Evolutionary conservation across 2,113 vertebrate genomes (phyloP), one percentile per base, ranked within the genome.

Genomic region (Delphinapterus leucas): DNA sequence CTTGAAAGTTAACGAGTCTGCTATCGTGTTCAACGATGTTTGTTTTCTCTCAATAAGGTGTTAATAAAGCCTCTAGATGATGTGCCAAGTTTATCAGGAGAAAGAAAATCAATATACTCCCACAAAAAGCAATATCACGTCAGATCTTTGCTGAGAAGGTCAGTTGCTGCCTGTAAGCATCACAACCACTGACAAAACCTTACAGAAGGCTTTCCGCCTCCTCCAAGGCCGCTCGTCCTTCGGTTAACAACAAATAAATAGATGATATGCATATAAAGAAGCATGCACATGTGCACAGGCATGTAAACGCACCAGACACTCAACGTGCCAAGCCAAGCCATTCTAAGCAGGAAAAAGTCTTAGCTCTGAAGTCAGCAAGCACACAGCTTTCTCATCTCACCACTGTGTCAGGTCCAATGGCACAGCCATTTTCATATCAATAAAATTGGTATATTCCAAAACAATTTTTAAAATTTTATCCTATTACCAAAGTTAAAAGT

Each of bases 31-130:
- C 77, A 73, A n/a, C 55, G 63, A n/a, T 20, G 47, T 83, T 86
- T 60, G 63, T 71, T 89, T 97, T 83, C 74, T 95, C 63, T 60
- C 82, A 89, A 38, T 58, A n/a, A 90, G 63, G 76, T 58, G n/a
- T 63, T 63, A 80, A 21, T 31, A 86, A 67, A 92, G 61, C 55
- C 38, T 92, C 61, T 21, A 41, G 83, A 86, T 38, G 73, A 68
- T 28, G 15, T 18, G 38, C 60, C 26, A 26, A 65, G 53, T 77
- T 85, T 67, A 94, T 70, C 36, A 20, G 13, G 49, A 58, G 58
- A 91, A 89, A 61, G 60, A 95, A 96, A 88, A 71, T 90, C 77
- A 82, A 55, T 36, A 11, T 33, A 5, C 23, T 81, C 36, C 60
- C 53, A 70, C 84, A 41, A 38, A 93, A 84, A 33, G 11, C 28